These are phyloP conservation scores for Pogonocherus hispidulus DNA, from an alignment of 2,888 invertebrate genomes.

Conservation along the genomic window DNA sequence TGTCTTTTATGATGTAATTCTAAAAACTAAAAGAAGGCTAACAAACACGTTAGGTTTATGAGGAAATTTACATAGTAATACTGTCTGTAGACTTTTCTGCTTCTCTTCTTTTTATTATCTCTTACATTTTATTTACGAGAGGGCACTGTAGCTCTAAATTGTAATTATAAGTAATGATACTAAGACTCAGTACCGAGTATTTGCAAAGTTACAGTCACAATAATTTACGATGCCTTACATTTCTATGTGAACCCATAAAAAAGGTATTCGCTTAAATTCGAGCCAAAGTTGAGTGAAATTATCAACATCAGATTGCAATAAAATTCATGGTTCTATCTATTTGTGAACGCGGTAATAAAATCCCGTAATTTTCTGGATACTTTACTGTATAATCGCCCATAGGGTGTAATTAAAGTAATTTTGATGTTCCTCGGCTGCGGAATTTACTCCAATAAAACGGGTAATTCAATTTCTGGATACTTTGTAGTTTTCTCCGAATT, in stretches of 20 bases:
- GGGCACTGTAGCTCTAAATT: background rate
- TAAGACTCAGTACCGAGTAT: background rate
- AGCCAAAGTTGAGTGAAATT: constrained; percentile 15
- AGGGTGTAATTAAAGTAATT: constrained; percentile 28
- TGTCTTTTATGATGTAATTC: no score
- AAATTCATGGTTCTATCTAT: constrained; percentile 18
- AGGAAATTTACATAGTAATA: no score
- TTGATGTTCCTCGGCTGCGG: constrained; percentile 17
- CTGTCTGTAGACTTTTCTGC: no score
- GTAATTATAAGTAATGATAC: background rate
- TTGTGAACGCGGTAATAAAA: constrained; percentile 28
- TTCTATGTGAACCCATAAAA: background rate
- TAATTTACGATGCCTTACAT: background rate
- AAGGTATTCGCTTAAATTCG: constrained; percentile 7
- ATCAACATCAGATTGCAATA: constrained; percentile 20
- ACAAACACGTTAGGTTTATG: no score
- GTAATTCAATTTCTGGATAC: constrained; percentile 17
- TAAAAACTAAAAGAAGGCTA: no score
- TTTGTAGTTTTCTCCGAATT: constrained; percentile 7
- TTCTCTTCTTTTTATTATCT: background rate
- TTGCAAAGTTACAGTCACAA: background rate
- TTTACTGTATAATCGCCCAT: constrained; percentile 29
- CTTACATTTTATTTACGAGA: background rate
- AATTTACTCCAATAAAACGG: constrained; percentile 19
- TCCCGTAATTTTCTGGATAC: constrained; percentile 30